Base-by-base conservation (phyloP, 2,797 vertebrate species). In the Gymnopithys bicolor region DNA sequence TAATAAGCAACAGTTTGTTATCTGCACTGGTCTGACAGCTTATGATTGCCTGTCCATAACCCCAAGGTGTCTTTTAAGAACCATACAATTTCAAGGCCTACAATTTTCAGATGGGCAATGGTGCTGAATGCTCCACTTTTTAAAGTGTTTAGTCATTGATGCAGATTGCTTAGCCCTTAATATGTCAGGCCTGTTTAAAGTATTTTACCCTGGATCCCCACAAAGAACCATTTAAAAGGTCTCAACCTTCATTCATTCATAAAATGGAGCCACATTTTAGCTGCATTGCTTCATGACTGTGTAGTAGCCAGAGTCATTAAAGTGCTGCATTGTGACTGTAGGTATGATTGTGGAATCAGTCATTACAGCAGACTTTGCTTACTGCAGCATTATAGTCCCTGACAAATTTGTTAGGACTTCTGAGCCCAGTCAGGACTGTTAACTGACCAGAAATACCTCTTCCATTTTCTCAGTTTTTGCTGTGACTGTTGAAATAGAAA, bases 401-500 rank as follows among this genome's bases (percentile, higher is more conserved):
- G 23, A 52, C 21, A 71, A 32, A 41, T 76, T 66, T n/a, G 52
- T 68, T 48, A 66, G 39, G 37, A 74, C 23, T 64, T 89, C 78
- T 58, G 60, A 90, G 48, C 12, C 39, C 39, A 23, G 28, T 60
- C 58, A 84, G 56, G 19, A 74, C 27, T 49, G 33, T 68, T 69
- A 79, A 66, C 8, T 63, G 56, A 71, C 10, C 45, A 85, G 76
- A 90, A 93, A 70, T 23, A 27, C 17, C 13, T 81, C 62, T 84
- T 73, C 32, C 12, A 6, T 79, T 82, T 95, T 93, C 68, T 89
- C 60, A 88, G 52, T 90, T 94, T 84, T 32, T 75, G 32, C 23
- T 62, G 19, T 28, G 51, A 68, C 58, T 86, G 32, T 84, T 90
- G 80, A 93, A 89, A 87, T 15, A 81, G 28, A 92, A 93, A 89